These are phyloP conservation scores for Poeciliopsis turneri DNA, from an alignment of 2,797 vertebrate species.

Conservation along the genomic window DNA sequence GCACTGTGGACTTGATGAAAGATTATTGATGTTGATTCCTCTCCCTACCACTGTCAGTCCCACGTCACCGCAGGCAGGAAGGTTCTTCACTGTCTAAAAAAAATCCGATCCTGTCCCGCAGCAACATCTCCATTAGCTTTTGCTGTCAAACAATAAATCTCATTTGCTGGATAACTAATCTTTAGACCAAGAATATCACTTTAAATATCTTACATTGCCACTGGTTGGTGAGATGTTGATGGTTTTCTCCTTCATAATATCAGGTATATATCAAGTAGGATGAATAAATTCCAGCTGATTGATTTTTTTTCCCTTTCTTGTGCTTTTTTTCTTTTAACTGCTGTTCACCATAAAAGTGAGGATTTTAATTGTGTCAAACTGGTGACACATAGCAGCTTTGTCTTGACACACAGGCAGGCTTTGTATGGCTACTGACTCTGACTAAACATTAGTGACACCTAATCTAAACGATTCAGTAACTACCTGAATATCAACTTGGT, in stretches of 20 bases:
- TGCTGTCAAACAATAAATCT: constrained; percentile 76
- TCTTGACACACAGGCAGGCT: constrained; percentile 66
- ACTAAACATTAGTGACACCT: constrained; percentile 81
- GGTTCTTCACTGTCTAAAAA: constrained; percentile 82
- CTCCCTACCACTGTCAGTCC: constrained; percentile 76
- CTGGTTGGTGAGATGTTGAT: constrained; percentile 50
- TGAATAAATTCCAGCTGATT: constrained; percentile 49
- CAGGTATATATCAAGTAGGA: constrained; percentile 33
- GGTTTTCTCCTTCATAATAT: constrained; percentile 35
- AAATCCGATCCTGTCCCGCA: constrained; percentile 76
- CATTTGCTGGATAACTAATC: constrained; percentile 79
- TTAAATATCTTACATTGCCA: constrained; percentile 56
- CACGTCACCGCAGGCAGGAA: constrained; percentile 68
- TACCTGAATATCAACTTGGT: constrained; percentile 74
- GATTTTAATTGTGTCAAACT: constrained; percentile 78
- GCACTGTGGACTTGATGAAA: constrained; percentile 80
- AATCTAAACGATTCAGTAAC: constrained; percentile 84
- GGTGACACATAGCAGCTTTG: constrained; percentile 74
- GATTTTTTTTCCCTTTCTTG: neutral
- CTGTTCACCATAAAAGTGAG: constrained; percentile 37
- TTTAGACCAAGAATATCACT: constrained; percentile 59
- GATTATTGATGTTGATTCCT: constrained; percentile 86
- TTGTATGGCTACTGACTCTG: constrained; percentile 63
- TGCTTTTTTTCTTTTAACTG: constrained; percentile 28
- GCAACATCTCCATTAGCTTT: constrained; percentile 72